phyloP scores from a whole-genome alignment of 1,140 invertebrate species.

The Brachionus asplanchnoidis region DNA sequence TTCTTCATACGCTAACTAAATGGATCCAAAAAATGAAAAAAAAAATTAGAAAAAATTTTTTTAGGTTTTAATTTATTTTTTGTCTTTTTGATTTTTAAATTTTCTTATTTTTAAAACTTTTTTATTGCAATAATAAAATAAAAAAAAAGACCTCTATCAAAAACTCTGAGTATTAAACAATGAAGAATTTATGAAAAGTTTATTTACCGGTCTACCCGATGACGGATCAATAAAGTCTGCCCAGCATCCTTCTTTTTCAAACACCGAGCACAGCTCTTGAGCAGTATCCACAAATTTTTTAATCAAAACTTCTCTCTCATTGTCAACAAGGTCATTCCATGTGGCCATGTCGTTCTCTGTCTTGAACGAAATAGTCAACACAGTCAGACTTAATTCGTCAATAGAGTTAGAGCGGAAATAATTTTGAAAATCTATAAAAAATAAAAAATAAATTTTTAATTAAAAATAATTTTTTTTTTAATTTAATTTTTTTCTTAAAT shows the following conservation, averaged over 20 bases:
- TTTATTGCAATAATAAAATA: too few relatives aligned
- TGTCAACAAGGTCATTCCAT: constrained; percentile 65
- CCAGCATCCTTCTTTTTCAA: constrained; percentile 66
- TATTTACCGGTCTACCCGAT: constrained; percentile 67
- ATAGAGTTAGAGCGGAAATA: constrained; percentile 38
- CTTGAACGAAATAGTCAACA: constrained; percentile 63
- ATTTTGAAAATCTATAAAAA: constrained; percentile 39
- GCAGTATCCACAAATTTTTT: constrained; percentile 59
- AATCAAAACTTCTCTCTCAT: constrained; percentile 61
- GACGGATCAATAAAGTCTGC: constrained; percentile 75
- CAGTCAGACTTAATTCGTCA: constrained; percentile 58
- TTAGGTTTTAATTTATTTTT: too few relatives aligned
- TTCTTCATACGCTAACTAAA: too few relatives aligned
- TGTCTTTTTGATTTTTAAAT: too few relatives aligned
- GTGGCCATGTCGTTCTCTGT: constrained; percentile 62
- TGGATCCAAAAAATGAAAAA: too few relatives aligned
- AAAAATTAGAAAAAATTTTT: too few relatives aligned
- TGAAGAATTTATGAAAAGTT: not conserved
- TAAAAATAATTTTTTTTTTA: too few relatives aligned
- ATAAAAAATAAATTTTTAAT: not conserved
- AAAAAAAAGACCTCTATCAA: too few relatives aligned
- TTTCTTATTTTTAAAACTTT: too few relatives aligned
- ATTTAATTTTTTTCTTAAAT: not conserved
- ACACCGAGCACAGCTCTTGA: constrained; percentile 58
- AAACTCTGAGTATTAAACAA: not conserved